Evolutionary conservation across 1,140 invertebrate species (phyloP).

Genomic region (Megalopta genalis): DNA sequence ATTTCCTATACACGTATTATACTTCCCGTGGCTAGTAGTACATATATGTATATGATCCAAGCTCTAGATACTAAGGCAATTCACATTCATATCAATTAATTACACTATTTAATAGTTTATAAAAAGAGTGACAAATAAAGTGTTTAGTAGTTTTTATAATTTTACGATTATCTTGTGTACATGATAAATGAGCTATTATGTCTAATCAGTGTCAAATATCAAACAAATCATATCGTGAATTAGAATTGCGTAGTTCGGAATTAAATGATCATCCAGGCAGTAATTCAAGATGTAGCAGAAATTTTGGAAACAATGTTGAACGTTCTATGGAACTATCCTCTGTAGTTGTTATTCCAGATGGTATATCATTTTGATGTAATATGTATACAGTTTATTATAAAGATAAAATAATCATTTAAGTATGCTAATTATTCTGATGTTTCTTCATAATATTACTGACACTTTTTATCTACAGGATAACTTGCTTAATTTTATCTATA

Average conservation of each 20-base stretch:
- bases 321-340: constrained; percentile 89
- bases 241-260: constrained; percentile 71
- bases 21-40: too few relatives aligned
- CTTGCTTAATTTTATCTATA: constrained; percentile 45
- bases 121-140: background rate
- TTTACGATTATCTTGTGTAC: constrained; percentile 5
- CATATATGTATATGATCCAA: too few relatives aligned
- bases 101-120: background rate
- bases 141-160: background rate
- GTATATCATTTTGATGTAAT: constrained; percentile 75
- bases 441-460: constrained; percentile 35
- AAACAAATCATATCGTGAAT: constrained; percentile 72
- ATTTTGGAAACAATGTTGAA: constrained; percentile 72
- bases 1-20: too few relatives aligned
- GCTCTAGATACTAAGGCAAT: constrained; percentile 10
- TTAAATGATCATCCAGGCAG: constrained; percentile 61
- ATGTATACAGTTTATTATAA: background rate
- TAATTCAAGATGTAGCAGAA: constrained; percentile 50
- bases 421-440: constrained; percentile 44
- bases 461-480: constrained; percentile 48
- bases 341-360: constrained; percentile 90
- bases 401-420: background rate
- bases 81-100: background rate
- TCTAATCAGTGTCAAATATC: constrained; percentile 65
- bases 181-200: constrained; percentile 52